Base-by-base conservation (phyloP, 1,140 invertebrate genomes). In the Listronotus oregonensis region DNA sequence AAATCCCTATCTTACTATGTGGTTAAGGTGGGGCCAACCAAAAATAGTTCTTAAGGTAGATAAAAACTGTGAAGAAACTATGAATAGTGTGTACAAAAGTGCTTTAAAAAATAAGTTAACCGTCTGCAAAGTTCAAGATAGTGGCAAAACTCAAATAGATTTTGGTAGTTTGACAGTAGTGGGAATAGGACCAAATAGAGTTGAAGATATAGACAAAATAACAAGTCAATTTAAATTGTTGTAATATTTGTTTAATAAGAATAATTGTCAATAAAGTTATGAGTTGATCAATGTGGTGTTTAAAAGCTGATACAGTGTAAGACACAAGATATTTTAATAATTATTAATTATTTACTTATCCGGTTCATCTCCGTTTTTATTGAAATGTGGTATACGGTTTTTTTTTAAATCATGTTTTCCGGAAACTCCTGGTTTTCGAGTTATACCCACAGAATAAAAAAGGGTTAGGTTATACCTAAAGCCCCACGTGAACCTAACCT, bases 121-220 rank as follows among this genome's bases (percentile, higher is more conserved):
- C 40, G 82, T 82, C 15, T 83, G 81, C 42, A 46, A 90, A 18
- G 86, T 94, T 55, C 78, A 79, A 71, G 93, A 95, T 83, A 90
- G 90, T 49, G 93, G 92, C 1, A 82, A 82, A 73, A 95, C 93
- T 32, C 87, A 94, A 77, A 79, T 94, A 37, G 80, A 82, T 32
- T 66, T 78, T 60, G 85, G 84, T 12, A 90, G 90, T 17, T 79
- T 84, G 12, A 93, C 92, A 17, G 90, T 90, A 8, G 70, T 93
- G 17, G 92, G 89, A 39, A 84, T 95, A 60, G 93, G 93, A 39
- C 93, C 89, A 69, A 90, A 84, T 44, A 77, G 81, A 34, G 80
- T 79, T 43, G 71, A 82, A n/a, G 71, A 84, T 32, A 79, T 94
- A 43, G 86, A 93, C 75, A 76, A 84, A 73, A 77, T 93, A 43